These are phyloP conservation scores for Brachyhypopomus occidentalis DNA, from an alignment of 2,113 vertebrate species.

Conservation along the genomic window DNA sequence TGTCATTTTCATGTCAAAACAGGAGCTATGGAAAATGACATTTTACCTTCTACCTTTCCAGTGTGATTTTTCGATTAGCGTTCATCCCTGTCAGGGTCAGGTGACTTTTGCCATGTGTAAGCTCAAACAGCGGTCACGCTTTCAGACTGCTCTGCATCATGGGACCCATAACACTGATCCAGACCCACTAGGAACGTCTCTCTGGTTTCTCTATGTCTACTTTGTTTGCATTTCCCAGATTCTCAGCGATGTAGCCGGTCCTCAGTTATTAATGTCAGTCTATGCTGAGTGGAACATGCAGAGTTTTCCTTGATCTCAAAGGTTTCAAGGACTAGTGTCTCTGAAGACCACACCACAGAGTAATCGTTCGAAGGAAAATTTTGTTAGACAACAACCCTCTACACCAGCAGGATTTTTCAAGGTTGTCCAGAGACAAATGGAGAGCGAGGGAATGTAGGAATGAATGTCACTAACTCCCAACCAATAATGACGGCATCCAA, in stretches of 20 bases:
- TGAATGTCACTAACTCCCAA: no score
- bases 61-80: constrained; percentile 26
- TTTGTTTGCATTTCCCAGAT: constrained; percentile 57
- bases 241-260: constrained; percentile 54
- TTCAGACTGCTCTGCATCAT: constrained; percentile 54
- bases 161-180: constrained; percentile 58
- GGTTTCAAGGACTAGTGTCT: background rate
- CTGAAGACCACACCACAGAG: background rate
- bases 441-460: no score
- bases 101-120: constrained; percentile 58
- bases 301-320: background rate
- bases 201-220: constrained; percentile 58
- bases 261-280: constrained; percentile 50
- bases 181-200: constrained; percentile 58
- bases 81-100: constrained; percentile 45
- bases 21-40: constrained; percentile 39
- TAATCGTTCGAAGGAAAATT: background rate
- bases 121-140: constrained; percentile 44
- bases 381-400: background rate
- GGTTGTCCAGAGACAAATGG: no score
- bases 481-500: no score
- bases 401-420: background rate
- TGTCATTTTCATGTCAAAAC: constrained; percentile 39
- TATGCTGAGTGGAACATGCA: background rate
- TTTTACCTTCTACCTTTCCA: constrained; percentile 33